These are phyloP conservation scores for Lycophotia porphyrea DNA, from an alignment of 2,888 invertebrate genomes.

Conservation along the genomic window DNA sequence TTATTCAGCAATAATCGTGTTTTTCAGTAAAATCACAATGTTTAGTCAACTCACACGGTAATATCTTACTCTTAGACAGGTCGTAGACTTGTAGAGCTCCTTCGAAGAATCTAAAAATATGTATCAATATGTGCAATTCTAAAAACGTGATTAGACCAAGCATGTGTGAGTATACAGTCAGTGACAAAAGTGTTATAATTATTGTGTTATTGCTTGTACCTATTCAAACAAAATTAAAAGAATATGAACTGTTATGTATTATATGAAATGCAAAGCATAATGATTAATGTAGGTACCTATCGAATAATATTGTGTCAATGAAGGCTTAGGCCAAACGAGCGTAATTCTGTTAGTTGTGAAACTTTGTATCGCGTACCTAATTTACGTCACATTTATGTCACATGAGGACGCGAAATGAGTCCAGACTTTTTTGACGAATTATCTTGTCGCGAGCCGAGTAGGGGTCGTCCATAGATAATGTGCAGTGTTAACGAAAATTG, in stretches of 20 bases:
- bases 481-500: background rate
- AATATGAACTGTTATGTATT: background rate
- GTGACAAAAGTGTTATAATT: background rate
- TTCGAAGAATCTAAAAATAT: conserved; percentile 37
- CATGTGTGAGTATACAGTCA: conserved; percentile 17
- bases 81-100: conserved; percentile 22
- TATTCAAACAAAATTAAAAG: background rate
- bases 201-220: background rate
- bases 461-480: background rate
- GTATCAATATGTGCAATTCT: conserved; percentile 32
- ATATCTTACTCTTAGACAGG: conserved; percentile 18
- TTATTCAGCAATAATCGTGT: background rate
- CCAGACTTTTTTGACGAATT: background rate
- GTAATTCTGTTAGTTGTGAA: background rate
- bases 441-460: no score
- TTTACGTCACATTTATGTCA: background rate
- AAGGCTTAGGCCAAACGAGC: background rate
- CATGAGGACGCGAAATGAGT: background rate
- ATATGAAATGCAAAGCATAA: background rate
- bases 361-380: background rate
- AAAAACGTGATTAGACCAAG: conserved; percentile 35
- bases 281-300: no score
- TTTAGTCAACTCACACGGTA: conserved; percentile 1
- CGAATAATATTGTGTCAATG: background rate
- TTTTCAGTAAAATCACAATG: background rate